Conservation (phyloP, 2,888 invertebrate genomes). For the Tryphoninae sp. region DNA sequence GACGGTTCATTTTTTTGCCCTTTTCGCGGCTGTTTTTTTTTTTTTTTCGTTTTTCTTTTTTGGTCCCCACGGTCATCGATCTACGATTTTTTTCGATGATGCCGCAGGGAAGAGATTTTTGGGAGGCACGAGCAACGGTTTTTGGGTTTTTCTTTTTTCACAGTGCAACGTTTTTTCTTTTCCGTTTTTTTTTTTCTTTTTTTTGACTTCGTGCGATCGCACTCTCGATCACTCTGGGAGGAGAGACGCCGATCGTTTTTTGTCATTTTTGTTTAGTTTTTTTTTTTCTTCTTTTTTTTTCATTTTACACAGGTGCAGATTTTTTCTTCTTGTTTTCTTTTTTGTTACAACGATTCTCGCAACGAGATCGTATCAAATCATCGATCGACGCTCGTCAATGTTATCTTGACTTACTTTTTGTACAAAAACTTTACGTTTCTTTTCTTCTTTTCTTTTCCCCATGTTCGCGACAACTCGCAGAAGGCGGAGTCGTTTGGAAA, state of each 20-base stretch:
- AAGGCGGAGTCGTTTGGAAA: slow-evolving; percentile 97
- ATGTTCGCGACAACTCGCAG: slow-evolving; percentile 82
- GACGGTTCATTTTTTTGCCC: slow-evolving; percentile 42
- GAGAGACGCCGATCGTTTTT: slow-evolving; percentile 37
- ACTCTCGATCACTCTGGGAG: slow-evolving; percentile 41
- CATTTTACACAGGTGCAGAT: slow-evolving; percentile 61
- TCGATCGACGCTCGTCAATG: background rate
- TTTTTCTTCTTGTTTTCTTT: slow-evolving; percentile 38
- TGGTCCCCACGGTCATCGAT: slow-evolving; percentile 46
- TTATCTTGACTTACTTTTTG: background rate
- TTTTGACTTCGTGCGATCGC: slow-evolving; percentile 22
- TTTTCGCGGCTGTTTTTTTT: slow-evolving; percentile 31
- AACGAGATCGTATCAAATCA: slow-evolving; percentile 49
- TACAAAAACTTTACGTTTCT: slow-evolving; percentile 5
- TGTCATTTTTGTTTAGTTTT: slow-evolving; percentile 36
- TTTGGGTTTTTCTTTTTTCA: slow-evolving; percentile 25
- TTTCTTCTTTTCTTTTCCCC: slow-evolving; percentile 69
- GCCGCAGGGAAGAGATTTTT: slow-evolving; percentile 19
- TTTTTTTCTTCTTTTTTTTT: slow-evolving; percentile 44
- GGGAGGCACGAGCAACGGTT: slow-evolving; percentile 33
- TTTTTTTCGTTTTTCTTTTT: slow-evolving; percentile 34
- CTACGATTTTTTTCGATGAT: slow-evolving; percentile 47
- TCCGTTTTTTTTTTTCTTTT: slow-evolving; percentile 25
- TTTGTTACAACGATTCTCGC: slow-evolving; percentile 56
- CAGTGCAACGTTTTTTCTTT: slow-evolving; percentile 36